Base-by-base conservation (phyloP, 2,888 invertebrate genomes). In the Venustoraphidia nigricollis region DNA sequence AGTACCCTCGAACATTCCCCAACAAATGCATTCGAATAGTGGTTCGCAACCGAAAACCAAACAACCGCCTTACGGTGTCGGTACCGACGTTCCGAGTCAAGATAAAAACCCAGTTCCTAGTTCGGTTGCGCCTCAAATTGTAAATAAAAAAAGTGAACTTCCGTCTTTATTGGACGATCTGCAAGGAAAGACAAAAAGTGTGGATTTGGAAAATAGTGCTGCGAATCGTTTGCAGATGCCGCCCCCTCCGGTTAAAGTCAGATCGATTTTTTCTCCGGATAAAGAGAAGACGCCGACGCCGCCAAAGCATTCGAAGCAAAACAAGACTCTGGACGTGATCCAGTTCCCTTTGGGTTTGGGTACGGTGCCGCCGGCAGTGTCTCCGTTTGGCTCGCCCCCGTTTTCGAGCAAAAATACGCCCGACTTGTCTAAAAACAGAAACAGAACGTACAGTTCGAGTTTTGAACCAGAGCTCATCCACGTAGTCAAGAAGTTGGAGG, bases 211-310 rank as follows among this genome's bases (percentile, higher is more conserved):
- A 58, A 27, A 6, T 27, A 27, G 27, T 27, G 3, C 27, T 6
- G 27, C 27, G 27, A 27, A 27, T 27, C 27, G 5, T 58, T 55
- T 53, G 46, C 58, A 59, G 34, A 52, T 55, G 6, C 46, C 52
- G 9, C 56, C 63, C 49, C 52, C 56, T 41, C 54, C 59, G 2
- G 54, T 56, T 38, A 66, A 76, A 44, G 72, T 75, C 3, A 76
- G 75, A 0, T 80, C 81, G 10, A 59, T 81, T 36, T 81, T 81
- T 61, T 81, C 81, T 3, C 81, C 81, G 0, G 80, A 80, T 52
- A 78, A 76, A 51, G 68, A 63, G 0, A 69, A 68, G 1, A 69
- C 73, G 0, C 73, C 76, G 6, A 63, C 65, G 4, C 61, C 59
- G 9, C 59, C 62, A 55, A 59, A 60, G 47, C 54, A 55, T 39